Conservation (phyloP, 1,140 invertebrate genomes). For the Zelostemma sp. region DNA sequence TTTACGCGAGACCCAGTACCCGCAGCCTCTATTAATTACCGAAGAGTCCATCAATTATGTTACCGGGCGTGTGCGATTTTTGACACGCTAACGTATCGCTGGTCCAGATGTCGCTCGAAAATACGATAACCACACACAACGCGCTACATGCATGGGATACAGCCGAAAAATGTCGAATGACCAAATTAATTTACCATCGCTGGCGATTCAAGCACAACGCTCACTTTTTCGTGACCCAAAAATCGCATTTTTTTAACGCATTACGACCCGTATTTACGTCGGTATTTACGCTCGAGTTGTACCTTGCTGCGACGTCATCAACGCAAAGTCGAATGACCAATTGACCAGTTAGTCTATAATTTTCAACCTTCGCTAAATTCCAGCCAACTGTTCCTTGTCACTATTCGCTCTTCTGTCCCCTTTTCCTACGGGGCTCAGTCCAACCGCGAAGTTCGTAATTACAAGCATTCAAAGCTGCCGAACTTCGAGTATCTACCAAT, state of each 20-base stretch:
- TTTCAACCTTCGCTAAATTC: conserved; percentile 32
- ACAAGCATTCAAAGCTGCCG: conserved; percentile 63
- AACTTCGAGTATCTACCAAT: conserved; percentile 47
- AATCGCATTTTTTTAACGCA: too few species aligned
- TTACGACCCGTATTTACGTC: too few species aligned
- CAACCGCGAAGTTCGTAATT: conserved; percentile 58
- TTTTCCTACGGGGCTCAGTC: conserved; percentile 37
- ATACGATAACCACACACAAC: conserved; percentile 34
- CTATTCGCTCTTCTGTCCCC: conserved; percentile 42
- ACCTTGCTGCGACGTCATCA: not conserved
- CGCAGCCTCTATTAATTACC: conserved; percentile 65
- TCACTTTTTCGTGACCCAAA: too few species aligned
- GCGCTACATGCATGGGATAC: conserved; percentile 16
- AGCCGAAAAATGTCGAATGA: conserved; percentile 9
- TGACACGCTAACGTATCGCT: conserved; percentile 68
- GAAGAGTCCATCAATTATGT: conserved; percentile 67
- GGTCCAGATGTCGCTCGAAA: conserved; percentile 61
- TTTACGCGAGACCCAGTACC: conserved; percentile 41
- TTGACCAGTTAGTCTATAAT: conserved; percentile 47
- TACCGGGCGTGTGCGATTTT: conserved; percentile 56
- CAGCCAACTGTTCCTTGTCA: conserved; percentile 41
- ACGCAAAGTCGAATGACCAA: conserved; percentile 35
- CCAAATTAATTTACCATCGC: not conserved
- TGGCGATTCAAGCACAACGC: too few species aligned
- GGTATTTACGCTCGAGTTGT: too few species aligned